Evolutionary conservation across 2,113 vertebrate species (phyloP).

Genomic region (Psammodynastes pulverulentus): DNA sequence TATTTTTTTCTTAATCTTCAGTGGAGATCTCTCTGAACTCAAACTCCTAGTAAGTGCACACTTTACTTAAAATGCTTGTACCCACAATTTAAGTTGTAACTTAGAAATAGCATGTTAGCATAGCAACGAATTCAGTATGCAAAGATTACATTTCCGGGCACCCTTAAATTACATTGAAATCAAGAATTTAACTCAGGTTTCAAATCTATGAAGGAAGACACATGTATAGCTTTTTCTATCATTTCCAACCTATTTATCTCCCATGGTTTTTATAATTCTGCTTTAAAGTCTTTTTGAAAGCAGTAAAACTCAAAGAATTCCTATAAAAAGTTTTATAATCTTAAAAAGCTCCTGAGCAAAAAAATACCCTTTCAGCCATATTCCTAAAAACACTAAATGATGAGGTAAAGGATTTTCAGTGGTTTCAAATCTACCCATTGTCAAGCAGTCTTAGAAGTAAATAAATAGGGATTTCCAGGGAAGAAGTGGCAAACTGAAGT

Average conservation of each 20-base stretch:
- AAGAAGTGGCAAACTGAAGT: no score
- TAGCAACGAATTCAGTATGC: slow-evolving; percentile 12
- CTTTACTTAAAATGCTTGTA: neutral
- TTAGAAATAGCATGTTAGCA: neutral
- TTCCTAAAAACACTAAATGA: neutral
- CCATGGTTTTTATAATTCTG: neutral
- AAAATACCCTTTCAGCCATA: neutral
- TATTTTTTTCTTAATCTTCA: neutral
- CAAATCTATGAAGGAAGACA: slow-evolving; percentile 15
- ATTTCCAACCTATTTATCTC: neutral
- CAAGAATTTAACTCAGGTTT: slow-evolving; percentile 15
- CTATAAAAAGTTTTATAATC: neutral
- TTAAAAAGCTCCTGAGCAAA: slow-evolving; percentile 10
- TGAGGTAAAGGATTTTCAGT: neutral
- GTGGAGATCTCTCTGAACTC: neutral
- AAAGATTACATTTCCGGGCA: slow-evolving; percentile 23
- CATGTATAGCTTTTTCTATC: neutral
- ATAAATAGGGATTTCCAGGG: no score
- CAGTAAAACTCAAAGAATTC: neutral
- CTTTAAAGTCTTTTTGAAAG: slow-evolving; percentile 10
- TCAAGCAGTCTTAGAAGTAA: neutral
- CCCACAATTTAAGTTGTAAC: slow-evolving; percentile 4
- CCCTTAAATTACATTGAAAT: slow-evolving; percentile 19
- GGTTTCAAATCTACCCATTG: neutral
- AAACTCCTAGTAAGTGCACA: neutral